Evolutionary conservation across 2,888 invertebrate genomes (phyloP).

Genomic region (Syritta pipiens): DNA sequence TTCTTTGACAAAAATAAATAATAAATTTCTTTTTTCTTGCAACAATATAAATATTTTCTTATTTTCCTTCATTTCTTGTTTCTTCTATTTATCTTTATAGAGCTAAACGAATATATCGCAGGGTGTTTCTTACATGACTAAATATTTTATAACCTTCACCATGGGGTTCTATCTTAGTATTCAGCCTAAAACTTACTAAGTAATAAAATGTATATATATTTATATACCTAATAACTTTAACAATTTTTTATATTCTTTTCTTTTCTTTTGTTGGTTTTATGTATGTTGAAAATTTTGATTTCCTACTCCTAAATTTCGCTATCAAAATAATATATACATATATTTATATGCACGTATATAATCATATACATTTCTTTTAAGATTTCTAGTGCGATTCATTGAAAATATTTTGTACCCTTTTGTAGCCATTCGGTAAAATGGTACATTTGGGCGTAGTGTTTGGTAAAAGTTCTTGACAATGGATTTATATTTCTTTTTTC

Average conservation of each 20-base stretch:
- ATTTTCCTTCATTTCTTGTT: background rate
- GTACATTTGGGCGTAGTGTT: slow-evolving; percentile 26
- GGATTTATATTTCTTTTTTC: slow-evolving; percentile 20
- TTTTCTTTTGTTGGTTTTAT: no score
- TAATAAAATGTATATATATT: slow-evolving; percentile 58
- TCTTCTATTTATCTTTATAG: slow-evolving; percentile 50
- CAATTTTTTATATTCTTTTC: no score
- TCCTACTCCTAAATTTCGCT: slow-evolving; percentile 62
- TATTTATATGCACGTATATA: slow-evolving; percentile 38
- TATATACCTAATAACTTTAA: slow-evolving; percentile 52
- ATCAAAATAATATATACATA: slow-evolving; percentile 58
- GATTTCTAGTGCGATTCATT: slow-evolving; percentile 56
- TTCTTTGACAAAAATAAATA: slow-evolving; percentile 64
- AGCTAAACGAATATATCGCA: slow-evolving; percentile 69
- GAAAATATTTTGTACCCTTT: slow-evolving; percentile 36
- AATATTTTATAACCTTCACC: slow-evolving; percentile 68
- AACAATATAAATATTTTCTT: slow-evolving; percentile 66
- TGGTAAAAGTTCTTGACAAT: slow-evolving; percentile 29
- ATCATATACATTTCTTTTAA: slow-evolving; percentile 23
- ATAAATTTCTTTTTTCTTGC: slow-evolving; percentile 65
- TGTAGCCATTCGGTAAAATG: background rate
- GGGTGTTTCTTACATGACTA: slow-evolving; percentile 65
- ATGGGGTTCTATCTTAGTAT: slow-evolving; percentile 65
- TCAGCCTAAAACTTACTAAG: slow-evolving; percentile 63
- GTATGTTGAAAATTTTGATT: slow-evolving; percentile 60